phyloP scores from a whole-genome alignment of 2,113 vertebrate genomes.

The Fregetta grallaria region DNA sequence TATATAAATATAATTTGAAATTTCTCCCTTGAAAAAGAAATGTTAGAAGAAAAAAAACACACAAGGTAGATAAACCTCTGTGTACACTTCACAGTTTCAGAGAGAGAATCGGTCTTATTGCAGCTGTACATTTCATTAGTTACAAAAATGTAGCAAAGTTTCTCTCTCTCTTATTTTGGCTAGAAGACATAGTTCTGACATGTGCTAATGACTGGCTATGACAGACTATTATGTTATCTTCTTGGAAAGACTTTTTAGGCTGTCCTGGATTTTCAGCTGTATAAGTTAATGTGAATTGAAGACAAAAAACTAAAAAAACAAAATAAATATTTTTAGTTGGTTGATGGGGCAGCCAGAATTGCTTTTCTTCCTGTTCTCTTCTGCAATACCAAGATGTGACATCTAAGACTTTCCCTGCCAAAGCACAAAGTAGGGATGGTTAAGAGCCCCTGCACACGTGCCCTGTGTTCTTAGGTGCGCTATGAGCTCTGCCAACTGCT shows the following conservation, averaged over 20 bases:
- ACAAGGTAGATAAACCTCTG: background rate
- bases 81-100: background rate
- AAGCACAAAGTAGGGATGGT: background rate
- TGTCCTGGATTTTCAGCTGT: background rate
- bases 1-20: background rate
- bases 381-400: background rate
- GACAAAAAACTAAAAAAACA: background rate
- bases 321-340: background rate
- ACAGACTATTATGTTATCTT: constrained; percentile 10
- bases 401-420: background rate
- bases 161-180: constrained; percentile 8
- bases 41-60: background rate
- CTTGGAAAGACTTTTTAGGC: background rate
- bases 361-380: background rate
- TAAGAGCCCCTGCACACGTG: background rate
- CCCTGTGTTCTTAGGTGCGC: background rate
- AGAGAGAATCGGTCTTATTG: background rate
- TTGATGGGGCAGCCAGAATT: background rate
- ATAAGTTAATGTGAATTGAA: background rate
- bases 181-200: background rate
- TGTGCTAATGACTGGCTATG: background rate
- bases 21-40: constrained; percentile 3
- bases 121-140: constrained; percentile 11
- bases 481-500: background rate
- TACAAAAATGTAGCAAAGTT: constrained; percentile 2